phyloP scores from a whole-genome alignment of 2,888 invertebrate genomes.

The Drosophila limbata region DNA sequence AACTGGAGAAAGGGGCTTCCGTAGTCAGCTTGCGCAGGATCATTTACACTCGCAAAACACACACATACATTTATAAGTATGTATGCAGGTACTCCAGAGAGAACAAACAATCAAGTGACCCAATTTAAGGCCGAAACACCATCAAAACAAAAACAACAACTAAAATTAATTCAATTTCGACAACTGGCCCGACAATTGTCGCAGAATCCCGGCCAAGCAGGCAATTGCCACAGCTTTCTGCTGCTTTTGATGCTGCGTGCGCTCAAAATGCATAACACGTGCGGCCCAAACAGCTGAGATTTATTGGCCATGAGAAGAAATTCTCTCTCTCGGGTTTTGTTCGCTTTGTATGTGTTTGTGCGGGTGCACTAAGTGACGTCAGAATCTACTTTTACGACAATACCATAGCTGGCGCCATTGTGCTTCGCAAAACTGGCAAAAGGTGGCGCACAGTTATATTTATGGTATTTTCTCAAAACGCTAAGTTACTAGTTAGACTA shows the following conservation, averaged over 20 bases:
- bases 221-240: slow-evolving; percentile 6
- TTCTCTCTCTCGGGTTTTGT: neutral
- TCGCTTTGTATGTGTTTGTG: neutral
- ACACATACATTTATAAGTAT: neutral
- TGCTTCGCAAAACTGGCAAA: no score
- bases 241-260: slow-evolving; percentile 44
- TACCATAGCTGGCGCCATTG: no score
- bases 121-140: slow-evolving; percentile 44
- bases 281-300: slow-evolving; percentile 31
- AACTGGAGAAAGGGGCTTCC: slow-evolving; percentile 22
- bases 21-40: neutral
- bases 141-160: slow-evolving; percentile 37
- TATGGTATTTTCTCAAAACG: no score
- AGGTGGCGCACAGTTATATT: no score
- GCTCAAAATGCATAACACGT: slow-evolving; percentile 49
- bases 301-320: neutral
- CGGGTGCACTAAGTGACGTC: neutral
- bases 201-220: neutral
- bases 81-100: slow-evolving; percentile 13
- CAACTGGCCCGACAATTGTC: slow-evolving; percentile 26
- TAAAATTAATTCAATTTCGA: slow-evolving; percentile 63
- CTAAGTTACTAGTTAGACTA: no score
- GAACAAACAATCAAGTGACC: slow-evolving; percentile 59
- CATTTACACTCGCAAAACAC: no score
- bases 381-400: neutral